Evolutionary conservation across 2,113 vertebrate species (phyloP).

Genomic region (Balaeniceps rex): DNA sequence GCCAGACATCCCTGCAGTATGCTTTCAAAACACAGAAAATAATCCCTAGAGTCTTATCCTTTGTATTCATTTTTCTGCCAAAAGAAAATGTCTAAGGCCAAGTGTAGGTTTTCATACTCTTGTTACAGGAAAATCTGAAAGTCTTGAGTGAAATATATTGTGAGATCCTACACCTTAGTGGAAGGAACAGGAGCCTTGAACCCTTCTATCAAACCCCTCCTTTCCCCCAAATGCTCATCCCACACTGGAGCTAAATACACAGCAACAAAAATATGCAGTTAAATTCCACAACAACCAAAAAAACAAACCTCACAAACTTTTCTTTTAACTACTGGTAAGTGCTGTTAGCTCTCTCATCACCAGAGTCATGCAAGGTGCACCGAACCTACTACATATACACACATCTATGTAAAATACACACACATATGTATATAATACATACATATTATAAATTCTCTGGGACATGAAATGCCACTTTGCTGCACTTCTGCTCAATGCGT

Average conservation of each 20-base stretch:
- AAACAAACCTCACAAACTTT: neutral
- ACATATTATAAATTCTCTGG: neutral
- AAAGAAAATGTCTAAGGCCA: neutral
- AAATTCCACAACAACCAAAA: neutral
- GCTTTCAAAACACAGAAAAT: neutral
- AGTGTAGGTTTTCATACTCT: neutral
- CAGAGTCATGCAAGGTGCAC: neutral
- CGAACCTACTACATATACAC: neutral
- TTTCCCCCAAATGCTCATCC: neutral
- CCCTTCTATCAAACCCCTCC: neutral
- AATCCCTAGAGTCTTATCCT: neutral
- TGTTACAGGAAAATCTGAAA: neutral
- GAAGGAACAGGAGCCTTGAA: neutral
- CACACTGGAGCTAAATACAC: neutral
- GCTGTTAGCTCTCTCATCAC: neutral
- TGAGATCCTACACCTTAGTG: neutral
- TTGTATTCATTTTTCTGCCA: neutral
- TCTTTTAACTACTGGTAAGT: neutral
- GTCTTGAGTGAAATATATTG: neutral
- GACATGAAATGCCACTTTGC: neutral
- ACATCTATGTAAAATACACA: neutral
- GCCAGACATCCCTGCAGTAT: neutral
- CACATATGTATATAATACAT: rapidly evolving
- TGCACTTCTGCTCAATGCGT: neutral
- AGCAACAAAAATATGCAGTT: neutral